Conservation (phyloP, 2,888 invertebrate genomes). For the Zygothrica quintamaculata region DNA sequence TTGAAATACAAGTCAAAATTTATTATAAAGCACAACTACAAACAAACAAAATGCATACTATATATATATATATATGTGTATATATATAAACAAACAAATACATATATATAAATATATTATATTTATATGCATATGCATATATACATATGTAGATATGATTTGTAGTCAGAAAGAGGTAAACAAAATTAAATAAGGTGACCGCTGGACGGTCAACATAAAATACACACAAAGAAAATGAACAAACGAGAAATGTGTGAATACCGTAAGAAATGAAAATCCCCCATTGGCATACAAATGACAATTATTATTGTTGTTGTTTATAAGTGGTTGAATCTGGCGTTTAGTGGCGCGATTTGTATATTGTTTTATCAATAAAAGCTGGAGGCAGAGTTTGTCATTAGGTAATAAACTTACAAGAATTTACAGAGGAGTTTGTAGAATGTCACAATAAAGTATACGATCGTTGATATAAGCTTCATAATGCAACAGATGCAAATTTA, state of each 20-base stretch:
- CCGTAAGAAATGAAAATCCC: conserved; percentile 29
- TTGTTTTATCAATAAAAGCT: conserved; percentile 55
- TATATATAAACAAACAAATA: conserved; percentile 13
- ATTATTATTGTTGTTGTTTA: conserved; percentile 1
- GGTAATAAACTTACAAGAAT: conserved; percentile 62
- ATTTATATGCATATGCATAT: background rate
- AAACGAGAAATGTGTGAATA: conserved; percentile 8
- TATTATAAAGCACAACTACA: conserved; percentile 26
- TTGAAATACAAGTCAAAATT: conserved; percentile 30
- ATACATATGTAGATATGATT: background rate
- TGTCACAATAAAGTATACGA: conserved; percentile 66
- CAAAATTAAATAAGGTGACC: conserved; percentile 31
- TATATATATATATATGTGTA: conserved; percentile 10
- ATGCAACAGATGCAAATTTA: conserved; percentile 1
- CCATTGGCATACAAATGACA: conserved; percentile 33
- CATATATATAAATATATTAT: conserved; percentile 10
- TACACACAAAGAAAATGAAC: conserved; percentile 21
- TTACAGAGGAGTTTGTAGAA: conserved; percentile 74
- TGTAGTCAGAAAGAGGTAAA: conserved; percentile 18
- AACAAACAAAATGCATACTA: background rate
- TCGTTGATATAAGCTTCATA: conserved; percentile 72
- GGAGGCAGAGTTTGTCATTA: conserved; percentile 20
- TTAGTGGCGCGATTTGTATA: conserved; percentile 14
- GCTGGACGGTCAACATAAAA: conserved; percentile 16
- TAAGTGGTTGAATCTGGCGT: no score